phyloP scores from a whole-genome alignment of 2,797 vertebrate genomes.

The Telmatherina bonti region DNA sequence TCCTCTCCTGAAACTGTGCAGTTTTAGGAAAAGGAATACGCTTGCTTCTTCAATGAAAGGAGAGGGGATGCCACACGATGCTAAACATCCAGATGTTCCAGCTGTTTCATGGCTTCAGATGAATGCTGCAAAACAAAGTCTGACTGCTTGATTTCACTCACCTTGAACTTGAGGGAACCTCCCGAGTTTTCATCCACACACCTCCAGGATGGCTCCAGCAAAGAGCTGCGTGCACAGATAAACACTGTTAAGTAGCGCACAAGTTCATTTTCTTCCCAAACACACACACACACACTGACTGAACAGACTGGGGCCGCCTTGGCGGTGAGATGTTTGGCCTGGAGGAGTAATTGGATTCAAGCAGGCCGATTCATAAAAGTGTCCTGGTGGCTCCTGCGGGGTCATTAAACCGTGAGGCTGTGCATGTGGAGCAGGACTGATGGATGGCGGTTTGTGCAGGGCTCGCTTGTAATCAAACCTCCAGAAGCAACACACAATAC shows the following conservation, averaged over 20 bases:
- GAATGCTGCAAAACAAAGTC: too few species aligned
- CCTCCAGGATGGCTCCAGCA: constrained; percentile 96
- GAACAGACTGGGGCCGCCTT: constrained; percentile 17
- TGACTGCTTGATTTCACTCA: constrained; percentile 55
- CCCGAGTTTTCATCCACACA: constrained; percentile 99
- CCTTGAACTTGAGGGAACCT: constrained; percentile 99
- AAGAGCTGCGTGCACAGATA: constrained; percentile 87
- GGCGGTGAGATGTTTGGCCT: constrained; percentile 27
- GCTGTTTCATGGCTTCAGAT: too few species aligned
- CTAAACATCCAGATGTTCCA: too few species aligned
- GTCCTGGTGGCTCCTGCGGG: constrained; percentile 48
- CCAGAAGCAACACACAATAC: constrained; percentile 59
- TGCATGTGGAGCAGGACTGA: constrained; percentile 68
- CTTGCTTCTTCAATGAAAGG: too few species aligned
- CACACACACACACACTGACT: constrained; percentile 29
- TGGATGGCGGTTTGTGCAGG: constrained; percentile 54
- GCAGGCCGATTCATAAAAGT: constrained; percentile 61
- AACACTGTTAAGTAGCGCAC: not conserved
- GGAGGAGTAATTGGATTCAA: constrained; percentile 60
- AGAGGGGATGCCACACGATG: too few species aligned
- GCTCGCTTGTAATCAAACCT: constrained; percentile 68
- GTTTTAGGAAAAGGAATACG: too few species aligned
- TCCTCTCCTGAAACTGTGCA: too few species aligned
- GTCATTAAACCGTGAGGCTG: constrained; percentile 66
- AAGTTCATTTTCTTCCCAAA: not conserved